phyloP scores from a whole-genome alignment of 1,140 invertebrate genomes.

The Tetragnatha versicolor region DNA sequence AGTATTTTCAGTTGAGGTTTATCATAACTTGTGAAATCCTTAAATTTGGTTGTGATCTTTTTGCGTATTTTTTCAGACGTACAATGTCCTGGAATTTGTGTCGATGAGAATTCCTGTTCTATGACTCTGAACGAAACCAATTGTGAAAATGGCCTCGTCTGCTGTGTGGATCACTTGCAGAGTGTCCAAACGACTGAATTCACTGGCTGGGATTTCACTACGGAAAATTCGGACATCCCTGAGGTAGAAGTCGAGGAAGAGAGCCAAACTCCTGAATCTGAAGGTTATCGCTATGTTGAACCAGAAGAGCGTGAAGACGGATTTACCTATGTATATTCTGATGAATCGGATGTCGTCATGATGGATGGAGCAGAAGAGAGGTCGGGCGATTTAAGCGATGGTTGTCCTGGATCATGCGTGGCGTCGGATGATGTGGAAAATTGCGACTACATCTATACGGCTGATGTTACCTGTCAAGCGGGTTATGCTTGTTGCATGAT shows the following conservation, averaged over 20 bases:
- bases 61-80: background rate
- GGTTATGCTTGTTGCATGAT: background rate
- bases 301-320: background rate
- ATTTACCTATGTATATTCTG: background rate
- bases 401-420: slow-evolving; percentile 14
- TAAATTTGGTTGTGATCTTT: no score
- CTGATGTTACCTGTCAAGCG: background rate
- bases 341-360: background rate
- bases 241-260: background rate
- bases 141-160: background rate
- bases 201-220: background rate
- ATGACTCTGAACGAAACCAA: background rate
- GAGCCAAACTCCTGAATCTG: background rate
- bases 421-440: background rate
- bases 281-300: background rate
- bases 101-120: background rate
- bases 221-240: background rate
- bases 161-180: slow-evolving; percentile 21
- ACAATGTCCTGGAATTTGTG: slow-evolving; percentile 18
- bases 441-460: background rate
- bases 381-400: background rate
- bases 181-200: background rate
- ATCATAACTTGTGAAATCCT: no score
- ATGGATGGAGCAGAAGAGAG: background rate
- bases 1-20: no score